These are phyloP conservation scores for Tetropium fuscum DNA, from an alignment of 2,888 invertebrate genomes.

Conservation along the genomic window DNA sequence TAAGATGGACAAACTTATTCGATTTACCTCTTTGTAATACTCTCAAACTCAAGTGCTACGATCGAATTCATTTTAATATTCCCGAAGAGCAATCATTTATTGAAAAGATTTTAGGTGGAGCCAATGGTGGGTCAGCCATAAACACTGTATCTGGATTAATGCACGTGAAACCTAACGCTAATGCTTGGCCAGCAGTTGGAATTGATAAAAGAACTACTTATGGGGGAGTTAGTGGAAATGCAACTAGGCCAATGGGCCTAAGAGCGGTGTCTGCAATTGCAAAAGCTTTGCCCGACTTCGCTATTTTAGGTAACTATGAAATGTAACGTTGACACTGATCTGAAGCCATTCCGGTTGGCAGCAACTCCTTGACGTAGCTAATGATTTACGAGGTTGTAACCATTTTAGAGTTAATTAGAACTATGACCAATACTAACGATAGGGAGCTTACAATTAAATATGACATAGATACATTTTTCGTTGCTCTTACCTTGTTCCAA, in stretches of 20 bases:
- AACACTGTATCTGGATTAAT: constrained; percentile 97
- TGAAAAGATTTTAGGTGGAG: constrained; percentile 82
- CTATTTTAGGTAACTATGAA: constrained; percentile 79
- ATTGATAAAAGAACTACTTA: constrained; percentile 87
- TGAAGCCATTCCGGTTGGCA: too few species aligned
- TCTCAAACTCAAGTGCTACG: not conserved
- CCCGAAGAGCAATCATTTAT: too few species aligned
- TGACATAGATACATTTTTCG: too few species aligned
- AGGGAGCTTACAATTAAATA: too few species aligned
- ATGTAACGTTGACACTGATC: not conserved
- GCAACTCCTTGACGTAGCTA: too few species aligned
- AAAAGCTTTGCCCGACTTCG: constrained; percentile 85
- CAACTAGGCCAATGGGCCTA: constrained; percentile 94
- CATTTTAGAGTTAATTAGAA: too few species aligned
- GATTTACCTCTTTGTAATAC: not conserved
- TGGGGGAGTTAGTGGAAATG: constrained; percentile 92
- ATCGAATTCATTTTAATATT: too few species aligned
- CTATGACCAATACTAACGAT: too few species aligned
- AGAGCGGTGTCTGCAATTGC: constrained; percentile 92
- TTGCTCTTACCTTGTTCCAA: too few species aligned
- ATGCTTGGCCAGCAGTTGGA: constrained; percentile 95
- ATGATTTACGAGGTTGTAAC: too few species aligned
- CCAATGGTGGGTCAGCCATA: constrained; percentile 96
- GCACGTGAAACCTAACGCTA: constrained; percentile 83
- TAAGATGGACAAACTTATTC: constrained; percentile 53